phyloP scores from a whole-genome alignment of 2,888 invertebrate species.

The Coenonympha arcania region DNA sequence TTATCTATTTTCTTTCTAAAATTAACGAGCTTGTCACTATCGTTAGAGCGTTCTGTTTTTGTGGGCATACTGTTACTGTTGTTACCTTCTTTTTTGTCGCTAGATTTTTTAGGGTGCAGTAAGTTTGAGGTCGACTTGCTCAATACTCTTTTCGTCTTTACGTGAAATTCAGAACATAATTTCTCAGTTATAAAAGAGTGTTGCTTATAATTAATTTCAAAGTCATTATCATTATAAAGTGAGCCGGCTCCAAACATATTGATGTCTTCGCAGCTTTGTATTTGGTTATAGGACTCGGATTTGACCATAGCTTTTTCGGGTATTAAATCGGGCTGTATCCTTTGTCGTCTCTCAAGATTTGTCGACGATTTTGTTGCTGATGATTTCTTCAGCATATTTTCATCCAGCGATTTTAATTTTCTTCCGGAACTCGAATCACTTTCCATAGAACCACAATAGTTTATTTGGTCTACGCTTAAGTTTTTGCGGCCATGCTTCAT shows the following conservation, averaged over 20 bases:
- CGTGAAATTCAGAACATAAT: conserved; percentile 80
- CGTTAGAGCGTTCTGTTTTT: conserved; percentile 58
- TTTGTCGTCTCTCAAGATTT: conserved; percentile 65
- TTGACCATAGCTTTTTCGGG: conserved; percentile 68
- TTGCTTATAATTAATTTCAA: conserved; percentile 70
- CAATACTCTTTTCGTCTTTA: conserved; percentile 78
- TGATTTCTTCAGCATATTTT: conserved; percentile 68
- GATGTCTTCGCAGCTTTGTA: conserved; percentile 71
- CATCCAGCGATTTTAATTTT: conserved; percentile 65
- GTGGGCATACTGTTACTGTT: conserved; percentile 71
- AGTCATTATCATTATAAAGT: conserved; percentile 73
- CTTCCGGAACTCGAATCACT: conserved; percentile 67
- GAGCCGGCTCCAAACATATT: conserved; percentile 73
- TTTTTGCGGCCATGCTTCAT: conserved; percentile 69
- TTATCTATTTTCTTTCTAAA: conserved; percentile 69
- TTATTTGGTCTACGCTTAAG: conserved; percentile 69
- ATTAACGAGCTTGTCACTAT: conserved; percentile 56
- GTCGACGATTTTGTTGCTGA: conserved; percentile 63
- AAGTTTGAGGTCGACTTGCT: conserved; percentile 78
- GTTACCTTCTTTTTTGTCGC: conserved; percentile 65
- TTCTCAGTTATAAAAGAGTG: conserved; percentile 80
- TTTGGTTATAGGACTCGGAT: conserved; percentile 69
- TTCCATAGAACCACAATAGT: conserved; percentile 71
- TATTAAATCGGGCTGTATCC: conserved; percentile 70
- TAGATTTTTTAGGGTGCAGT: conserved; percentile 74